These are phyloP conservation scores for Saccostrea glomerata DNA, from an alignment of 1,140 invertebrate species.

Conservation along the genomic window DNA sequence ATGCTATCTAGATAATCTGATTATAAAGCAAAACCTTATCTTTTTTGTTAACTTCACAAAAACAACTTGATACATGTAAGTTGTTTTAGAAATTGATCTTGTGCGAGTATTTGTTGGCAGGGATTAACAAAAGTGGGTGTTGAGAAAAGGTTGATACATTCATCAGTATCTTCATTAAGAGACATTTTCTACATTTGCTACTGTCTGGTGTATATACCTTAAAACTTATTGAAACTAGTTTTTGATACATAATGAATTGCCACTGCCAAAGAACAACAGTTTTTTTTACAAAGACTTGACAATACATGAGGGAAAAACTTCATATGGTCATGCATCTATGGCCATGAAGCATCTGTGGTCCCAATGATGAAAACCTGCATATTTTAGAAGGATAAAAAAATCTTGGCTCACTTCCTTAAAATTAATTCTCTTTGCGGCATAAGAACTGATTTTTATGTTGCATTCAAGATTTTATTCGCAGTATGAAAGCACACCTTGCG, in stretches of 20 bases:
- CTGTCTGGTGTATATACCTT: no score
- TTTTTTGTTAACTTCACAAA: background rate
- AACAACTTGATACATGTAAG: constrained; percentile 20
- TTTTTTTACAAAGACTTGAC: background rate
- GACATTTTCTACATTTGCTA: background rate
- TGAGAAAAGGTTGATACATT: no score
- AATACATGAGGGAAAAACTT: background rate
- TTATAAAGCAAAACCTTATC: constrained; percentile 25
- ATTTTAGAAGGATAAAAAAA: background rate
- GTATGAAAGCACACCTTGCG: no score
- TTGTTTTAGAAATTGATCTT: constrained; percentile 25
- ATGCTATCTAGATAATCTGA: background rate
- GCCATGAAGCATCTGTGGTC: background rate
- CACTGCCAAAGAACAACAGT: background rate
- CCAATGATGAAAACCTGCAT: background rate
- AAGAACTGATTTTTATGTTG: no score
- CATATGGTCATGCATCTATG: background rate
- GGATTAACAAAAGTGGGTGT: background rate
- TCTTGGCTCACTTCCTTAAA: constrained; percentile 8
- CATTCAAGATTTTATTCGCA: no score
- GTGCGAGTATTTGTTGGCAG: constrained; percentile 8
- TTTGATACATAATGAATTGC: no score
- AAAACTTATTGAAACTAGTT: no score
- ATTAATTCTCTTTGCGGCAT: constrained; percentile 24
- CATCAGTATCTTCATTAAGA: no score